Base-by-base conservation (phyloP, 2,888 invertebrate genomes). In the Thyatira batis region DNA sequence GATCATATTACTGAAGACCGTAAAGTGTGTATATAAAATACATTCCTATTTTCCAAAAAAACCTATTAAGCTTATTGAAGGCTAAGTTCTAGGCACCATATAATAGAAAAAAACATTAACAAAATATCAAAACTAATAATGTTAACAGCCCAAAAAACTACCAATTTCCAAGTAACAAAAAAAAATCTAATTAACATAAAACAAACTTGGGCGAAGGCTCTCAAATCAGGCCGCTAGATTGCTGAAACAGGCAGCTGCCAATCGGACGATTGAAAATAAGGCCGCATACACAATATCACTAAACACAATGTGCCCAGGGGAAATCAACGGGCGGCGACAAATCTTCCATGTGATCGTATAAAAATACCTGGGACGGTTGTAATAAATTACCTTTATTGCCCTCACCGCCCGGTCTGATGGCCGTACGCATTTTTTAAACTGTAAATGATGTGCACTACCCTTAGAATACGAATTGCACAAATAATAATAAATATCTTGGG, bases 371-470 rank as follows among this genome's bases (percentile, higher is more conserved):
- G 57, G 60, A 5, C 39, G 13, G 39, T 17, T 39, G 71, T 70
- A 74, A 80, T 84, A 85, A 85, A 85, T 85, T 78, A 70, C 67
- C 63, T 82, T 84, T 83, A 85, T 80, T 76, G 82, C 82, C 70
- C 75, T 71, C 73, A 65, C 65, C 67, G 63, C 62, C 62, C 60
- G 59, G 49, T 52, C 55, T 60, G 56, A 59, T 59, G 51, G 50
- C 45, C n/a, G 10, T 39, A 39, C 39, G 20, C 48, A 48, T 51
- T 51, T 51, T 50, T 52, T 39, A 20, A 39, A 52, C 46, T 33
- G 39, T 17, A 45, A 52, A 52, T 52, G 46, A 48, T 52, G 45
- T 45, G 45, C 25, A 46, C 39, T 25, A 23, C 30, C 23, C 52
- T 48, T 39, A 25, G 39, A 30, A 30, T 52, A 46, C 52, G 25